phyloP scores from a whole-genome alignment of 2,797 vertebrate genomes.

The Myotis planiceps region DNA sequence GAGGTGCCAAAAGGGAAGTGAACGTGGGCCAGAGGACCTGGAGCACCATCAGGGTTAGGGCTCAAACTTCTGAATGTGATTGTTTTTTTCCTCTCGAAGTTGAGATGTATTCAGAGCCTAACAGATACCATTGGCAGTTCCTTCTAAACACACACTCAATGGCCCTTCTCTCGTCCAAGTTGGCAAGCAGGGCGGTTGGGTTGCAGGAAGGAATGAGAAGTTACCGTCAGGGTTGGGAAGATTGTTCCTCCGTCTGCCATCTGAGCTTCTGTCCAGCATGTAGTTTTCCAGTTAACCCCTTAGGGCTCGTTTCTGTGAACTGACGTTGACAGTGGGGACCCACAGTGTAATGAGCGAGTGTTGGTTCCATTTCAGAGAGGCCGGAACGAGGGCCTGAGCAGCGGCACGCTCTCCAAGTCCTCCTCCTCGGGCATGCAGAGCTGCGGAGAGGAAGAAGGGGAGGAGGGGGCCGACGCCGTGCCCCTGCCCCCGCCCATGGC shows the following conservation, averaged over 20 bases:
- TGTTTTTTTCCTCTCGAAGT: background rate
- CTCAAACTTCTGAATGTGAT: background rate
- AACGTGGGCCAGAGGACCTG: background rate
- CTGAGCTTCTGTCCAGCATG: background rate
- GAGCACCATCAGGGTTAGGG: background rate
- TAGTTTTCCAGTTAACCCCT: background rate
- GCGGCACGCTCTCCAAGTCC: slow-evolving; percentile 97
- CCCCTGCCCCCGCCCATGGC: slow-evolving; percentile 98
- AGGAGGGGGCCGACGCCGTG: slow-evolving; percentile 96
- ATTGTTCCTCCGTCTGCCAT: background rate
- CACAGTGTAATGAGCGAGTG: accelerated
- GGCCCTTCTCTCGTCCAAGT: background rate
- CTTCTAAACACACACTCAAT: background rate
- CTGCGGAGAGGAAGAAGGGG: slow-evolving; percentile 98
- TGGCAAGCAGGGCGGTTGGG: background rate
- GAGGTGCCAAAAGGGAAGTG: background rate
- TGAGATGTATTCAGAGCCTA: background rate
- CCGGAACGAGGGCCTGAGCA: slow-evolving; percentile 97
- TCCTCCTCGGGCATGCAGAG: slow-evolving; percentile 99
- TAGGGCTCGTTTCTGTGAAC: background rate
- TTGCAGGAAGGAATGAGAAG: background rate
- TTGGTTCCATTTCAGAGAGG: slow-evolving; percentile 91
- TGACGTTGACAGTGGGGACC: accelerated
- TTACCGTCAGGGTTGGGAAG: background rate
- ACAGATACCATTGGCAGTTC: accelerated